These are phyloP conservation scores for Okamejei kenojei DNA, from an alignment of 2,797 vertebrate genomes.

Conservation along the genomic window DNA sequence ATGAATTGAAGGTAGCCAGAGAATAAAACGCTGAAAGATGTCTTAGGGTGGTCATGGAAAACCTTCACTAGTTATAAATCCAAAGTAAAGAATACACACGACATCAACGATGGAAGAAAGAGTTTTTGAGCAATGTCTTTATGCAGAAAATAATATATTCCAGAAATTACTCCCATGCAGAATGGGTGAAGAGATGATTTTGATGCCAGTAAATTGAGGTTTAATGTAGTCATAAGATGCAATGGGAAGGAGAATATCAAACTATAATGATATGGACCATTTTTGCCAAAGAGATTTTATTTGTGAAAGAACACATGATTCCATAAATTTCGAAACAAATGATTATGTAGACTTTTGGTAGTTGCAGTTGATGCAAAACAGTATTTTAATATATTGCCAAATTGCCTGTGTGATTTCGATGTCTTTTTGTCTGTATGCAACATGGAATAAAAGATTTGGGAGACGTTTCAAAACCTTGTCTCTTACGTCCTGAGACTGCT, in stretches of 20 bases:
- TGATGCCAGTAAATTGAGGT: not conserved
- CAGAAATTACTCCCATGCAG: not conserved
- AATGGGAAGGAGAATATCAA: not conserved
- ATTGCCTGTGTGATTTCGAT: not conserved
- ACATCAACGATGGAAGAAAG: not conserved
- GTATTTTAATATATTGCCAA: not conserved
- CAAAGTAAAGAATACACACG: not conserved
- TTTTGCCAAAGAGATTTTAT: not conserved
- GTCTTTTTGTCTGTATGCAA: not conserved
- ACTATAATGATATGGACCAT: not conserved
- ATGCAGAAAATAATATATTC: not conserved
- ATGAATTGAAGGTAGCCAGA: not conserved
- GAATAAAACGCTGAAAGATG: not conserved
- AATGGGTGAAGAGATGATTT: not conserved
- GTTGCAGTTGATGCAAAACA: not conserved
- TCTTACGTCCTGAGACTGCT: too few species aligned
- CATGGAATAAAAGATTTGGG: not conserved
- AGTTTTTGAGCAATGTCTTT: not conserved
- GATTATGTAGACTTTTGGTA: not conserved
- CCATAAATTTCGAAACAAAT: not conserved
- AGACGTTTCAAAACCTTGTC: not conserved
- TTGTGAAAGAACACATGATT: not conserved
- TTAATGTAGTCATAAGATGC: not conserved
- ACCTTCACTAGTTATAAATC: not conserved
- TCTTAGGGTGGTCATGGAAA: not conserved